These are phyloP conservation scores for Xylota segnis DNA, from an alignment of 2,888 invertebrate genomes.

Conservation along the genomic window DNA sequence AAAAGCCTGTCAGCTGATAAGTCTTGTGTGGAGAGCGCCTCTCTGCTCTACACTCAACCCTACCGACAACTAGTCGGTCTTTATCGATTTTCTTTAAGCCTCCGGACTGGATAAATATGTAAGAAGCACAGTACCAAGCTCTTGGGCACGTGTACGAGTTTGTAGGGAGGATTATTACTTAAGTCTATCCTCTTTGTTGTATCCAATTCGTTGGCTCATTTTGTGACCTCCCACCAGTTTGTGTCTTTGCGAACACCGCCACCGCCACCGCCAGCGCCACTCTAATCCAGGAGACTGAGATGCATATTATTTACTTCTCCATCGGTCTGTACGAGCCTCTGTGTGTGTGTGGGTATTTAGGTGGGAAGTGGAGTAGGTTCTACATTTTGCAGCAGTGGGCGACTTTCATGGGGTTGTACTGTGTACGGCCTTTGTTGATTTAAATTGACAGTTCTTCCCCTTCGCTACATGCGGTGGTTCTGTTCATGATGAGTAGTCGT, in stretches of 20 bases:
- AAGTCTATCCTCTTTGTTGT: slow-evolving; percentile 24
- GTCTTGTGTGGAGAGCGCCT: not conserved
- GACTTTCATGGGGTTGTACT: not conserved
- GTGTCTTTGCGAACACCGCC: not conserved
- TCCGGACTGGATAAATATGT: slow-evolving; percentile 31
- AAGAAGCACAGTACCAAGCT: slow-evolving; percentile 27
- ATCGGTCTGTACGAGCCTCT: too few relatives aligned
- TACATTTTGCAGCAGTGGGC: slow-evolving; percentile 10
- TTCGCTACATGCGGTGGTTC: not conserved
- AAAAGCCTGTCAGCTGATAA: slow-evolving; percentile 59
- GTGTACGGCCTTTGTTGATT: not conserved
- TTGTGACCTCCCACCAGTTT: slow-evolving; percentile 41
- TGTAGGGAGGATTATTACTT: slow-evolving; percentile 54
- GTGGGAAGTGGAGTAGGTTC: slow-evolving; percentile 7
- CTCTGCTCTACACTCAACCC: slow-evolving; percentile 16
- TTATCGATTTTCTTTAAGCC: slow-evolving; percentile 64
- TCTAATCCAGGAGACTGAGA: not conserved
- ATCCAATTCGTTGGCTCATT: slow-evolving; percentile 23
- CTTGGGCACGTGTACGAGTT: slow-evolving; percentile 61
- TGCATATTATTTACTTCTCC: slow-evolving; percentile 6
- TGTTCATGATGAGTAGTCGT: slow-evolving; percentile 16
- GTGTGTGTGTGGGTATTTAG: not conserved
- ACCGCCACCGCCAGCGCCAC: not conserved
- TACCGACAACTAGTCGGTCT: slow-evolving; percentile 35
- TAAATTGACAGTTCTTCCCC: slow-evolving; percentile 19